Conservation (phyloP, 2,113 vertebrate species). For the Ascaphus truei region DNA sequence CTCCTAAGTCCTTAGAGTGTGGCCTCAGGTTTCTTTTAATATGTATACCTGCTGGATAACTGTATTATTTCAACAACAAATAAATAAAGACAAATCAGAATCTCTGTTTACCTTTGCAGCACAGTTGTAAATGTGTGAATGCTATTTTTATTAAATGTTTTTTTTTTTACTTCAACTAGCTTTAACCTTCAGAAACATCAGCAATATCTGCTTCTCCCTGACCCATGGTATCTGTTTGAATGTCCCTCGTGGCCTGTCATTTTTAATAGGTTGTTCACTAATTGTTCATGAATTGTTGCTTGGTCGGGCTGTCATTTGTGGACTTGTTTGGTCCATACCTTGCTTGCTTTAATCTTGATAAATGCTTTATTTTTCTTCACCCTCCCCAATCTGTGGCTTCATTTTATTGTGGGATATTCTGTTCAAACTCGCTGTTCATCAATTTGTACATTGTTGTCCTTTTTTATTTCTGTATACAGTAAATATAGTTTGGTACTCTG, state of each 20-base stretch:
- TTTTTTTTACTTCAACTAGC: too few relatives aligned
- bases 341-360: constrained; percentile 9
- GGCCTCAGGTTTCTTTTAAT: constrained; percentile 25
- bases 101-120: background rate
- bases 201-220: background rate
- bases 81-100: constrained; percentile 26
- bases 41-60: constrained; percentile 20
- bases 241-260: constrained; percentile 10
- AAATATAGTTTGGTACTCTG: constrained; percentile 80
- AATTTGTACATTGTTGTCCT: constrained; percentile 80
- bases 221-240: background rate
- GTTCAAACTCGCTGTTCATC: constrained; percentile 60
- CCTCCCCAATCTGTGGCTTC: background rate
- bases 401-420: constrained; percentile 31
- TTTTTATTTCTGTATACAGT: constrained; percentile 79
- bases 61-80: constrained; percentile 28
- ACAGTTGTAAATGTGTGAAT: background rate
- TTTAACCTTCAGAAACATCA: too few relatives aligned
- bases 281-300: constrained; percentile 28
- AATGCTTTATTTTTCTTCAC: background rate
- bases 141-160: background rate
- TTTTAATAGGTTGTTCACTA: rapidly evolving
- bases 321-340: constrained; percentile 22
- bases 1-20: constrained; percentile 21
- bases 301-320: background rate